A percentile compares a stretch with the other conserved stretches of the same genome.
Evolutionary conservation across 2,797 vertebrate genomes (phyloP).

Genomic region (Phataginus tricuspis): DNA sequence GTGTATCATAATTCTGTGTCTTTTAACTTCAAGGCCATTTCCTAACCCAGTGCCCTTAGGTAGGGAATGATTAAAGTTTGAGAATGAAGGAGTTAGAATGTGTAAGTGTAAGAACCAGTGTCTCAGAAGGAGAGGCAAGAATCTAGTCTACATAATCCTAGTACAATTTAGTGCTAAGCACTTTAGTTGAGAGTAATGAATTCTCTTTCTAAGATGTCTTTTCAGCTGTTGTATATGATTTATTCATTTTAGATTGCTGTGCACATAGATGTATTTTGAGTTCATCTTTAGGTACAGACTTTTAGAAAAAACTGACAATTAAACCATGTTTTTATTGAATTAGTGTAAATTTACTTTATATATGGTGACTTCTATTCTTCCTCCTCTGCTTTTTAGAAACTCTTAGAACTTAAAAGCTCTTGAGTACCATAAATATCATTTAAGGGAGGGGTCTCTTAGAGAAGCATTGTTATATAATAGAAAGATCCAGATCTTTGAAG

Average conservation of each 20-base stretch:
- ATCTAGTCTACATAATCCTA: not conserved
- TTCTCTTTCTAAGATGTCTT: not conserved
- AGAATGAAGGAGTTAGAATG: not conserved
- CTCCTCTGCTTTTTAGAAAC: constrained; percentile 20
- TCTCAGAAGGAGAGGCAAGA: not conserved
- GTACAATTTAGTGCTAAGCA: not conserved
- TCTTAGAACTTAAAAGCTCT: not conserved
- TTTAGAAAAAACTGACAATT: constrained; percentile 12
- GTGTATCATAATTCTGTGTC: not conserved
- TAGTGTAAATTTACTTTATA: not conserved
- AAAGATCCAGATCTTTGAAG: not conserved
- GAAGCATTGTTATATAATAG: not conserved
- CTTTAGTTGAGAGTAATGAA: not conserved
- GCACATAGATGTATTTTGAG: not conserved
- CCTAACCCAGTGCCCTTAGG: not conserved
- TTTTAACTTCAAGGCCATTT: not conserved
- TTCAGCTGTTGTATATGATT: not conserved
- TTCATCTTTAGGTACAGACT: not conserved
- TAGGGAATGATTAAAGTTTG: not conserved
- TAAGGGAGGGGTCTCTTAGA: not conserved
- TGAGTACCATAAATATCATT: not conserved
- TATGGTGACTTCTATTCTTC: not conserved
- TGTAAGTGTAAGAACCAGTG: not conserved
- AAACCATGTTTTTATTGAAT: not conserved
- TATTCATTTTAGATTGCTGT: not conserved